Percentiles rank a stretch among this genome's conserved stretches.
Evolutionary conservation across 1,140 invertebrate species (phyloP).

Genomic region (Nylanderia fulva): DNA sequence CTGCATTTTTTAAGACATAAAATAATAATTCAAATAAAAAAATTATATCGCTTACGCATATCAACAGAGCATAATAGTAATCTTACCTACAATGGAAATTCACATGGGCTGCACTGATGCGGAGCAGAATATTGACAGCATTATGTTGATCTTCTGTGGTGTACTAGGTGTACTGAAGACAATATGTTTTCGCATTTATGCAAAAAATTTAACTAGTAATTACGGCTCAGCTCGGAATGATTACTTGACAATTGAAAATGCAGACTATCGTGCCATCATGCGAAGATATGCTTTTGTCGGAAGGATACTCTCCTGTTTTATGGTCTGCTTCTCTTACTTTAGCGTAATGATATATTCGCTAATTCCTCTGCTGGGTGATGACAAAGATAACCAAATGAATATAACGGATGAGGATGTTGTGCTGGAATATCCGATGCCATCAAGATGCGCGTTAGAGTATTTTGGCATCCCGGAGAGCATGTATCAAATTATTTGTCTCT

Average conservation of each 20-base stretch:
- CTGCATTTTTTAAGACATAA: slow-evolving; percentile 16
- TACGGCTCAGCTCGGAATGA: slow-evolving; percentile 50
- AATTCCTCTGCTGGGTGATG: background rate
- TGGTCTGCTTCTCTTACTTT: slow-evolving; percentile 50
- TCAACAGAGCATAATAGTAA: slow-evolving; percentile 47
- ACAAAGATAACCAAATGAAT: background rate
- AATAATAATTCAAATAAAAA: slow-evolving; percentile 31
- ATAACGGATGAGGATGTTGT: background rate
- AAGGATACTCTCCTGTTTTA: background rate
- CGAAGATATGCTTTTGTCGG: slow-evolving; percentile 44
- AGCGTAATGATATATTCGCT: background rate
- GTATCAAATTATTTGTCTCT: background rate
- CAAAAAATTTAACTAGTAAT: slow-evolving; percentile 21
- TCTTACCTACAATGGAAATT: slow-evolving; percentile 46
- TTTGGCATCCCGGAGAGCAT: background rate
- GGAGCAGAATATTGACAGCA: slow-evolving; percentile 48
- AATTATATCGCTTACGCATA: slow-evolving; percentile 29
- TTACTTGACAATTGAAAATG: slow-evolving; percentile 18
- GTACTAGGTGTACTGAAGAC: slow-evolving; percentile 35
- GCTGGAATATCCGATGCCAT: slow-evolving; percentile 42
- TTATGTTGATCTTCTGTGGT: slow-evolving; percentile 37
- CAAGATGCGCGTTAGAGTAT: background rate
- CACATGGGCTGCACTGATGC: slow-evolving; percentile 40
- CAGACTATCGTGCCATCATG: slow-evolving; percentile 19
- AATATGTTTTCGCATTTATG: slow-evolving; percentile 15